phyloP scores from a whole-genome alignment of 2,797 vertebrate species.

The Chiloscyllium punctatum region DNA sequence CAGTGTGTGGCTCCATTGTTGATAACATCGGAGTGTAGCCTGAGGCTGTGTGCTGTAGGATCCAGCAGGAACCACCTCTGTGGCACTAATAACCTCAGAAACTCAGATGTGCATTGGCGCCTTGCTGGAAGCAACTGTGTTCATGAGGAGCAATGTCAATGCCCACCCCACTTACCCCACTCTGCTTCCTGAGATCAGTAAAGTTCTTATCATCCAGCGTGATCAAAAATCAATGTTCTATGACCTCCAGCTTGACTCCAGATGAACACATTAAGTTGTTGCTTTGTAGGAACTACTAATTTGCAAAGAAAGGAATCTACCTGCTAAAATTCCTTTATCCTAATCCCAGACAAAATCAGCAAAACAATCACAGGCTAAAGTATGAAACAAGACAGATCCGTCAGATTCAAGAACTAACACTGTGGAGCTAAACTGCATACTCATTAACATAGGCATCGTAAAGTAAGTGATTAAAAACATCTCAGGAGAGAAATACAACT shows the following conservation, averaged over 20 bases:
- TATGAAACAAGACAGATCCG: background rate
- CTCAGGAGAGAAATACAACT: background rate
- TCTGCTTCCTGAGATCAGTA: background rate
- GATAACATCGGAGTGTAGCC: background rate
- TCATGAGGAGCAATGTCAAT: background rate
- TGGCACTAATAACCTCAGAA: background rate
- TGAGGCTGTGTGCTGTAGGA: background rate
- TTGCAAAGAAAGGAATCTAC: background rate
- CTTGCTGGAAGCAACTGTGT: too few relatives aligned
- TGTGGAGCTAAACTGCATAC: background rate
- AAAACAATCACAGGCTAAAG: background rate
- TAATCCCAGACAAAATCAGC: background rate
- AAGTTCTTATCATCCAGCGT: background rate
- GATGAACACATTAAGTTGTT: background rate
- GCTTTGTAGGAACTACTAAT: background rate
- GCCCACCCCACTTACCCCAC: background rate
- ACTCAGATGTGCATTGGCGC: background rate
- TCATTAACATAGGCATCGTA: background rate
- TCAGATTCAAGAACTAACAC: background rate
- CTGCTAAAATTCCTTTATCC: background rate
- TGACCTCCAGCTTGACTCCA: background rate
- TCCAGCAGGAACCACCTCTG: background rate
- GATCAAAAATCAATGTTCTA: background rate
- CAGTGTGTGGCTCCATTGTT: background rate
- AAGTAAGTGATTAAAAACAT: background rate